Evolutionary conservation across 2,113 vertebrate species (phyloP), one percentile per base, ranked within the genome.

Genomic region (Brienomyrus longianalis): DNA sequence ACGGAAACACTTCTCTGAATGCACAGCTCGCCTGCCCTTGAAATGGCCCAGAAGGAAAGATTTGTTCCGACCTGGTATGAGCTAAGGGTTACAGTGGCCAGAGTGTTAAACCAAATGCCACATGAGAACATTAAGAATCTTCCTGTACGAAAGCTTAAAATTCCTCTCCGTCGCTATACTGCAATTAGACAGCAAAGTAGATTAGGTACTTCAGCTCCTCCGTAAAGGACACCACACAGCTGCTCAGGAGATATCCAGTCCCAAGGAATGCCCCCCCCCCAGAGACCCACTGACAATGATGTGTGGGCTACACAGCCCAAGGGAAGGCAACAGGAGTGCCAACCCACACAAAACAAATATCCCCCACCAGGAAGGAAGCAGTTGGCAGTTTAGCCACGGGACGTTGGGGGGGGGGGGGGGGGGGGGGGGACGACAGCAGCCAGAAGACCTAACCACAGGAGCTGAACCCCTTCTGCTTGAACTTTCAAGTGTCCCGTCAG

Each of bases 141-240:
- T 51, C 48, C 45, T 48, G 19, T 9, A 85, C 27, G 21, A 52
- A 52, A 83, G 31, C 21, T 21, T 89, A 27, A 21, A 59, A 21
- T 83, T 84, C 50, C 48, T 56, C 39, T 17, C 13, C 50, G 86
- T 84, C 47, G 23, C 56, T 85, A 23, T 23, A 54, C 35, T 89
- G 47, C 31, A 89, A 89, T 47, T 83, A 89, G 80, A 86, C 89
- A 77, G 70, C 70, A 59, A 59, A n/a, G 50, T 85, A 52, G 89
- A 89, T 66, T 50, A 89, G 35, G 35, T 27, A 43, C 83, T 84
- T 84, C 54, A 48, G 83, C 77, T 43, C 7, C 50, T 19, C 19
- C 21, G 43, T 39, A 83, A 27, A 59, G 80, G 52, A 27, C 23
- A 21, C 21, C 7, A 54, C 11, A 85, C 83, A 89, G 39, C 89